phyloP scores from a whole-genome alignment of 2,113 vertebrate genomes.

The Brachyhypopomus occidentalis region DNA sequence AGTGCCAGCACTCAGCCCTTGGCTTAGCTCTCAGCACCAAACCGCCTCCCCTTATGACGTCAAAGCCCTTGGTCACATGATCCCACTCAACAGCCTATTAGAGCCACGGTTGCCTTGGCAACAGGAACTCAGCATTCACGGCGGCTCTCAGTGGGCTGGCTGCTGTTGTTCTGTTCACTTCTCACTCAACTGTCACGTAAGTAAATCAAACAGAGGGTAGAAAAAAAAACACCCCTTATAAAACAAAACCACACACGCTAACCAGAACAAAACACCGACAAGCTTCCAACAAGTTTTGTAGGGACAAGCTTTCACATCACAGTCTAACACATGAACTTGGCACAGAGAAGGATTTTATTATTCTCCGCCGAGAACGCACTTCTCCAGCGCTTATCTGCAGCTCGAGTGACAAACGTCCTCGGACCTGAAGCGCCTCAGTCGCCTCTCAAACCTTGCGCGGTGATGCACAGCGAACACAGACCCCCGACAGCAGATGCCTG shows the following conservation, averaged over 20 bases:
- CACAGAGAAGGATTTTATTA: too few relatives aligned
- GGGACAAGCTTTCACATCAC: too few relatives aligned
- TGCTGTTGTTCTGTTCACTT: slow-evolving; percentile 32
- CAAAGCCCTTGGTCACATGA: slow-evolving; percentile 63
- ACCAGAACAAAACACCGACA: too few relatives aligned
- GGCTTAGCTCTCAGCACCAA: slow-evolving; percentile 55
- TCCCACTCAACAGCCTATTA: slow-evolving; percentile 58
- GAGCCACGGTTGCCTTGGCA: slow-evolving; percentile 65
- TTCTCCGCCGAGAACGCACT: too few relatives aligned
- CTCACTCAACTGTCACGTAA: background rate
- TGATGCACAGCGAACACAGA: background rate
- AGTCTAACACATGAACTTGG: too few relatives aligned
- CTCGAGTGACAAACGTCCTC: too few relatives aligned
- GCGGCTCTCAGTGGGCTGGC: slow-evolving; percentile 23
- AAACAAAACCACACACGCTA: too few relatives aligned
- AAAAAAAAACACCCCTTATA: too few relatives aligned
- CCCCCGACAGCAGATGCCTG: slow-evolving; percentile 58
- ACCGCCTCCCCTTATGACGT: slow-evolving; percentile 63
- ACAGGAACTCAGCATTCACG: slow-evolving; percentile 56
- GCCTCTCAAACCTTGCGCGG: background rate
- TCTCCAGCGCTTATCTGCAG: too few relatives aligned
- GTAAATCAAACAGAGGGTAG: background rate
- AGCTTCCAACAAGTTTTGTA: too few relatives aligned
- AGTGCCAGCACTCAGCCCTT: slow-evolving; percentile 43
- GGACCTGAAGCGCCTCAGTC: too few relatives aligned